Conservation (phyloP, 2,888 invertebrate species). For the Andrena fulva region DNA sequence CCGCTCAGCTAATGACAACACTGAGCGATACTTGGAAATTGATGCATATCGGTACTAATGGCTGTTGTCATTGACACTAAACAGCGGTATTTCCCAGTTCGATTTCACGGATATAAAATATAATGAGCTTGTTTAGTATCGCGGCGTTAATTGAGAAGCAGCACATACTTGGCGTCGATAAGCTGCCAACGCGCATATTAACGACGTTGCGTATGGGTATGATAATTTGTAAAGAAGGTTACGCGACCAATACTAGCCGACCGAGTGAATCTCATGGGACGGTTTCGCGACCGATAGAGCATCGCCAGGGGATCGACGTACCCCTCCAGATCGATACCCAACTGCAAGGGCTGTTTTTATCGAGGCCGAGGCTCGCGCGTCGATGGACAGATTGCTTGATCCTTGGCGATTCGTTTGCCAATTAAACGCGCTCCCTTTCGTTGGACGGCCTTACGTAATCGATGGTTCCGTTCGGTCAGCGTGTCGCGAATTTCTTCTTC, state of each 20-base stretch:
- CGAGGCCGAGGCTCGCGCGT: not conserved
- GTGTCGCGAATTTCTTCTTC: not conserved
- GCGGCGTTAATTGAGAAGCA: no score
- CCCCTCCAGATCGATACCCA: not conserved
- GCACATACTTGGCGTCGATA: no score
- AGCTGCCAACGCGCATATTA: no score
- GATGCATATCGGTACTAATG: no score
- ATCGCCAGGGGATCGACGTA: not conserved
- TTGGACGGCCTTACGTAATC: conserved; percentile 14
- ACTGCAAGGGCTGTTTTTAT: conserved; percentile 20
- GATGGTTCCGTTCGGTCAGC: conserved; percentile 9
- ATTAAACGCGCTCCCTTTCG: conserved; percentile 26
- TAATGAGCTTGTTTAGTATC: no score
- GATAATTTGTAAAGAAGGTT: not conserved
- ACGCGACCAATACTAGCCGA: not conserved
- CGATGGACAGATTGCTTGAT: conserved; percentile 6
- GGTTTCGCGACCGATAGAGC: not conserved
- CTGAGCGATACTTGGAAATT: no score
- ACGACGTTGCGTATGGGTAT: not conserved
- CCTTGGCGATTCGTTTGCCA: conserved; percentile 6
- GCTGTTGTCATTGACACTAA: no score
- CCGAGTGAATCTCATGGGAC: not conserved
- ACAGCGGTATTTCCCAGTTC: no score
- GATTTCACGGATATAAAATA: no score
- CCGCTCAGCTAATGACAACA: no score